Base-by-base conservation (phyloP, 1,140 invertebrate genomes). In the Ridgeia piscesae region DNA sequence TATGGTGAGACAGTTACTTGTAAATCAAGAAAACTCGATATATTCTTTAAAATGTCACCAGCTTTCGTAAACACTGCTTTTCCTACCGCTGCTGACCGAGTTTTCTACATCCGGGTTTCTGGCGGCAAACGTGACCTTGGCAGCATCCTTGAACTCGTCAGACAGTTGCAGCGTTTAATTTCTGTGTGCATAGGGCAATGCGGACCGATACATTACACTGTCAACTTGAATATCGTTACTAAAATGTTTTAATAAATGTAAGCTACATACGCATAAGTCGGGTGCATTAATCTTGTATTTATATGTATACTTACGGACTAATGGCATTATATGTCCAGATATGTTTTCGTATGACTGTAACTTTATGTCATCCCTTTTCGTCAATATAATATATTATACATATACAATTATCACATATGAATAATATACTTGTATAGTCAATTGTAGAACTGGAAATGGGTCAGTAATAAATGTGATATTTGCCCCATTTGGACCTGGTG, bases 51-150 rank as follows among this genome's bases (percentile, higher is more conserved):
- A 77, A 77, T 77, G 17, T 77, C 58, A 77, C 58, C 27, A 77
- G 58, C 58, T 77, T 77, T 77, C 58, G 58, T 77, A 77, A 77
- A 77, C 58, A 6, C 58, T 27, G 58, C 58, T 31, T 77, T 77
- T 77, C 8, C 58, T 77, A 77, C 27, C 58, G 58, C 27, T 21
- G 58, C 58, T 77, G 58, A 77, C 58, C 58, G 58, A 77, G 58
- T 77, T 77, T 77, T 77, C 58, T 77, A 31, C 58, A 77, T 77
- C 58, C 58, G 58, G 58, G 58, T 77, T 77, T 77, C 58, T 77
- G 58, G 58, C 58, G 58, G 58, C 58, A 77, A 77, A 77, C 58
- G 58, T 77, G 58, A 77, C 58, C 58, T 77, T 77, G 58, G 58
- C 58, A 77, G 58, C 58, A 77, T 77, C 58, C 58, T 77, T 77